A percentile compares a stretch with the other conserved stretches of the same genome.
Conservation (phyloP, 2,113 vertebrate genomes). For the Aythya baeri region DNA sequence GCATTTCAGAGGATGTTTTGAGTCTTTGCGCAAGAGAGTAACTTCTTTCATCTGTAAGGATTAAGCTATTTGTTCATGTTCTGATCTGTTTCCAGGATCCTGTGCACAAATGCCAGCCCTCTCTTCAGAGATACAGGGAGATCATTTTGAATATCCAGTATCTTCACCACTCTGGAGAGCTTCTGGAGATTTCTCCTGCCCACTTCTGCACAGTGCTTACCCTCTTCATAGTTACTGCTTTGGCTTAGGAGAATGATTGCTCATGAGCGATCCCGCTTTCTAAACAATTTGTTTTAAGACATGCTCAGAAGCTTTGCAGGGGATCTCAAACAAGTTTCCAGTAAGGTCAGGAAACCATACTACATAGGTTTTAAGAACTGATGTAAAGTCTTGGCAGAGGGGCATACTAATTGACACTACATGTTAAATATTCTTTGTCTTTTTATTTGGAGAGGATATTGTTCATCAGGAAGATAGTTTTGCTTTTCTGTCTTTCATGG, state of each 20-base stretch:
- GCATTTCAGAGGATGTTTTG: background rate
- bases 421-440: background rate
- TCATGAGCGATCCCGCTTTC: background rate
- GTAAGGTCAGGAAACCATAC: background rate
- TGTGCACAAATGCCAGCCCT: background rate
- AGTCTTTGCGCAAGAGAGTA: background rate
- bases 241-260: background rate
- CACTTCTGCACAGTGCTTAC: accelerated
- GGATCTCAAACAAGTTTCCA: background rate
- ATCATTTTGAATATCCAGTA: background rate
- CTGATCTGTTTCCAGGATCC: background rate
- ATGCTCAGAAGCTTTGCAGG: background rate
- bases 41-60: background rate
- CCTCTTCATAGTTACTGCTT: background rate
- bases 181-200: background rate
- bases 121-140: background rate
- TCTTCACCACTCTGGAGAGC: background rate
- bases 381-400: background rate
- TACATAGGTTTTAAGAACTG: background rate
- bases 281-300: background rate
- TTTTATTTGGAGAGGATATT: background rate
- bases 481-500: background rate
- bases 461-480: background rate
- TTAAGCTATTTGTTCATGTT: background rate
- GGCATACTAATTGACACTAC: background rate